Conservation (phyloP, 2,888 invertebrate genomes). For the Bellardia bayeri region DNA sequence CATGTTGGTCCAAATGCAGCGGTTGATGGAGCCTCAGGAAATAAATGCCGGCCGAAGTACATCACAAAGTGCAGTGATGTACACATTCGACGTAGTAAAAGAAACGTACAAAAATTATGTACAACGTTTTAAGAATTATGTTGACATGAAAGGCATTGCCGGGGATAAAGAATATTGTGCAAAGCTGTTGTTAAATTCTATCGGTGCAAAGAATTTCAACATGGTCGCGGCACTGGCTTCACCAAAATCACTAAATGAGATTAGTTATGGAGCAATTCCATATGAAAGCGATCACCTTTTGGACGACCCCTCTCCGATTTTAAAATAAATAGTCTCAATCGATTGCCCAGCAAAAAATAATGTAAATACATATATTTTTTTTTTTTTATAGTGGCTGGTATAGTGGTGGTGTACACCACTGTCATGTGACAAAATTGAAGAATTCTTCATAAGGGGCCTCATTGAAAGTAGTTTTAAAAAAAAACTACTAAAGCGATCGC, state of each 20-base stretch:
- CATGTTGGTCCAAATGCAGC: not conserved
- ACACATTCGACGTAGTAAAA: slow-evolving; percentile 10
- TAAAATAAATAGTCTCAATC: too few relatives aligned
- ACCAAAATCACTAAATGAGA: slow-evolving; percentile 12
- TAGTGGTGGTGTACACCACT: too few relatives aligned
- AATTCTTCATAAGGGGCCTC: too few relatives aligned
- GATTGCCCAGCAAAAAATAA: too few relatives aligned
- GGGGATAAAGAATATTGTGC: slow-evolving; percentile 9
- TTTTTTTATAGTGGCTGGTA: too few relatives aligned
- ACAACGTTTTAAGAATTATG: slow-evolving; percentile 26
- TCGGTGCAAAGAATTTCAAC: slow-evolving; percentile 21
- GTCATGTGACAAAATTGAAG: too few relatives aligned
- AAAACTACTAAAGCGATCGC: too few relatives aligned
- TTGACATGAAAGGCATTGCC: slow-evolving; percentile 8
- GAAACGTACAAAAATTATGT: slow-evolving; percentile 29
- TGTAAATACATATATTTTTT: too few relatives aligned
- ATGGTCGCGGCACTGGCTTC: slow-evolving; percentile 14
- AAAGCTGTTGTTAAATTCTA: slow-evolving; percentile 29
- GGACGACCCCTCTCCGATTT: too few relatives aligned
- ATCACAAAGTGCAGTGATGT: not conserved
- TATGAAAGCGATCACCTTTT: too few relatives aligned
- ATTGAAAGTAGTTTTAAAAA: too few relatives aligned
- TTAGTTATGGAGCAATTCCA: too few relatives aligned
- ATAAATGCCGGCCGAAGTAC: not conserved
- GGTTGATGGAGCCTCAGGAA: not conserved